Evolutionary conservation across 2,797 vertebrate genomes (phyloP), one percentile per base, ranked within the genome.

Genomic region (Sebastiscus albofasciatus): DNA sequence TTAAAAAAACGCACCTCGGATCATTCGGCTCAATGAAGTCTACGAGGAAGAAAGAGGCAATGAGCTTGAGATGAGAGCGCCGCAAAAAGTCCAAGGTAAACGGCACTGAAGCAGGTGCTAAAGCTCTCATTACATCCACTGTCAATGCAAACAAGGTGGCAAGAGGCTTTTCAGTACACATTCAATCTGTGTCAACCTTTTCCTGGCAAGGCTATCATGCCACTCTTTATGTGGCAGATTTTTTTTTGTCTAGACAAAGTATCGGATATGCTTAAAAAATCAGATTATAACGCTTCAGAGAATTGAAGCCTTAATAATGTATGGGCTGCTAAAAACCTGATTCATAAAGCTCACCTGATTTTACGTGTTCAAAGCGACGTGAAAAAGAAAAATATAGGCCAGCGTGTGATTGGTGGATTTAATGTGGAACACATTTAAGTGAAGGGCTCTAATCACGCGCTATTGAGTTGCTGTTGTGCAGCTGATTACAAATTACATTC

Each of bases 401-500:
- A 71, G 58, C 1, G 31, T 64, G 24, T 87, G 84, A 88, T 89
- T 91, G 88, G 67, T 65, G 42, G 56, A 82, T 87, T 85, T 67
- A 64, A 60, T 56, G n/a, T 27, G 2, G 26, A 86, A 78, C 77
- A 83, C 66, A 74, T 89, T 85, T 85, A 82, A 84, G 71, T 69
- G 76, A 89, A 84, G 68, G 66, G 84, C 73, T 87, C 83, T 89
- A 90, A 94, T 92, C 90, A 93, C 26, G 78, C 3, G 4, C 89
- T 85, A 91, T 91, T 95, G 90, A 93, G 88, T 69, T 80, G 86
- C 85, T 79, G 86, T 90, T 88, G 82, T 85, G 86, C 70, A 29
- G 75, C 87, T 93, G 91, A 93, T 93, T 93, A 89, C 87, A 83
- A 87, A 91, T 88, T 87, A 86, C 88, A 87, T 90, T 68, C 76